Base-by-base conservation (phyloP, 1,140 invertebrate genomes). In the Hyles vespertilio region DNA sequence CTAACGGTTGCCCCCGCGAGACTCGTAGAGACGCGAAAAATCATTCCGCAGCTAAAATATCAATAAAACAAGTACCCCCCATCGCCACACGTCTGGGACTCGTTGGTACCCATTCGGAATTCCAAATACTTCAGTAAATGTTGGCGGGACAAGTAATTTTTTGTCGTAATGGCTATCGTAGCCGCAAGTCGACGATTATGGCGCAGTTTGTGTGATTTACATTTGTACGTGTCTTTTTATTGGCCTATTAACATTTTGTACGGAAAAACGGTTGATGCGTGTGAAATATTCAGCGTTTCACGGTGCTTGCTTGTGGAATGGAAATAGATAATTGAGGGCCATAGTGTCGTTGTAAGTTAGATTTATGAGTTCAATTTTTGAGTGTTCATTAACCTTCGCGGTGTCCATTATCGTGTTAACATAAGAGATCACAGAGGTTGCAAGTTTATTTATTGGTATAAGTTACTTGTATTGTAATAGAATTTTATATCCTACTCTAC, bases 31-130 rank as follows among this genome's bases (percentile, higher is more conserved):
- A 71, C 71, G 74, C 77, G 72, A 74, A 78, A 87, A 88, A 88
- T 88, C 83, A 88, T 88, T 86, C 83, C 77, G 57, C 63, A 69
- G 77, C 78, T 84, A 84, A 88, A 88, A 86, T 88, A 88, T 88
- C 85, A 88, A 88, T 88, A 88, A 88, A 86, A 87, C 74, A 79
- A 82, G 76, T 72, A 66, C 66, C 55, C 12, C 55, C 61, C 57
- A 54, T 59, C 63, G 58, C 54, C 58, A 59, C 49, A 63, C 66
- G 61, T 66, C 43, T 53, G 81, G 81, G 80, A 79, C 66, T 70
- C 78, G 68, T 84, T 76, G 61, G 52, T 56, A 65, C 60, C 74
- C 77, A 69, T 47, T 33, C 65, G 22, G 79, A 79, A 78, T 79
- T 77, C 81, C 77, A 79, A 87, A 82, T 77, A 74, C 67, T 67